Evolutionary conservation across 2,113 vertebrate species (phyloP), one percentile per base, ranked within the genome.

Genomic region (Onychostruthus taczanowskii): DNA sequence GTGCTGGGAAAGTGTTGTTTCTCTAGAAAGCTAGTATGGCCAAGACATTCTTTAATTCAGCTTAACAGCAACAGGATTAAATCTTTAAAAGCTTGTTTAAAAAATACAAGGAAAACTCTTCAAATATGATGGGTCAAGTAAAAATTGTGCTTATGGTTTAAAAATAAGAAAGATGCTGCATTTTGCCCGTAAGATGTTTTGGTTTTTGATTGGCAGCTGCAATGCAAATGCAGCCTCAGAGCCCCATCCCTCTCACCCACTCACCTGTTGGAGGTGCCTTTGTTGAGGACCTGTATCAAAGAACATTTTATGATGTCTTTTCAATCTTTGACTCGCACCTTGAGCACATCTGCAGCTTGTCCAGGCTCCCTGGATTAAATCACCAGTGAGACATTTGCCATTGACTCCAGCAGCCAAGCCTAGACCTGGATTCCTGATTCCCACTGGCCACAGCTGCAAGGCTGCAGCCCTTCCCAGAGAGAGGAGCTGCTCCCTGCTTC

Each of bases 181-280:
- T 30, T 77, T 63, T 77, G 14, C 74, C 68, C 63, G 2, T 53
- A 4, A 77, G 35, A n/a, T 59, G 35, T 15, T 78, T 85, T 69
- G 44, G 33, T 20, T 81, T 80, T 77, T 33, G 9, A 84, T 44
- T 61, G 75, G 30, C 33, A 78, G 33, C 49, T 73, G 53, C 58
- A 33, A 35, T 87, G 26, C 52, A 84, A 76, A 30, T 4, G 16
- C 4, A 10, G 63, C 21, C 76, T 35, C 39, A 72, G 82, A 72
- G 21, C 22, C 43, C 55, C 31, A 24, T 31, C 33, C 27, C 2
- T 24, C 24, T 66, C 55, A 31, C 22, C 16, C 7, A 9, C 23
- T 39, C 0, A 0, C 28, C 39, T 62, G 19, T 28, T 59, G 1
- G 3, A 41, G 55, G 18, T 70, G 61, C 52, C 47, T 66, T 59